Base-by-base conservation (phyloP, 2,113 vertebrate species). In the Brachypteracias leptosomus region DNA sequence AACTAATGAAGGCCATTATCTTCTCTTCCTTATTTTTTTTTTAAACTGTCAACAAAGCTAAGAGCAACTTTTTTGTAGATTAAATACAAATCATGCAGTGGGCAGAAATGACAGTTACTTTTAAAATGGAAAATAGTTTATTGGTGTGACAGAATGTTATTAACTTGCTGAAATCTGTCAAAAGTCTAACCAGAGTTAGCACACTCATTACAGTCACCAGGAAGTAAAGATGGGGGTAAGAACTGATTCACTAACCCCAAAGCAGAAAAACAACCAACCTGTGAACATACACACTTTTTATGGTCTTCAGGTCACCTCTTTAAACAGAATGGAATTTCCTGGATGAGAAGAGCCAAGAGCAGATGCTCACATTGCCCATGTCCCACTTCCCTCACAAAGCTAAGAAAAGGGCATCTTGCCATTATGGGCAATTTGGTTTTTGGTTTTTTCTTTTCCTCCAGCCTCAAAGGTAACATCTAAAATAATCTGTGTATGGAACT, bases 381-480 rank as follows among this genome's bases (percentile, higher is more conserved):
- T 38, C 36, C 57, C 75, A 67, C 21, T 33, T 12, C 28, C 18
- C 20, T 54, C 38, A 85, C 36, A 70, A 49, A 40, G 4, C 22
- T 21, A 86, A 66, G 42, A 67, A 88, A 92, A 85, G 82, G 36
- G 9, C 68, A 66, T 33, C 40, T 75, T 81, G 63, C 42, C 72
- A 71, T 28, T 62, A n/a, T n/a, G n/a, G 49, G 58, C n/a, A 88
- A 77, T 28, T 44, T n/a, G n/a, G n/a, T n/a, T n/a, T n/a, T 28
- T 26, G 7, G 26, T 7, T 38, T 93, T 86, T 65, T 63, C 85
- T 40, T 71, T 44, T 31, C 38, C 44, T 96, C 65, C 10, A 5
- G 57, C 59, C 88, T 93, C 70, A 89, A 84, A 96, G 65, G 63
- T 58, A 94, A 85, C 40, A 88, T 51, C 11, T 92, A 55, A 91